Base-by-base conservation (phyloP, 2,797 vertebrate species). In the Tragopan temminckii region DNA sequence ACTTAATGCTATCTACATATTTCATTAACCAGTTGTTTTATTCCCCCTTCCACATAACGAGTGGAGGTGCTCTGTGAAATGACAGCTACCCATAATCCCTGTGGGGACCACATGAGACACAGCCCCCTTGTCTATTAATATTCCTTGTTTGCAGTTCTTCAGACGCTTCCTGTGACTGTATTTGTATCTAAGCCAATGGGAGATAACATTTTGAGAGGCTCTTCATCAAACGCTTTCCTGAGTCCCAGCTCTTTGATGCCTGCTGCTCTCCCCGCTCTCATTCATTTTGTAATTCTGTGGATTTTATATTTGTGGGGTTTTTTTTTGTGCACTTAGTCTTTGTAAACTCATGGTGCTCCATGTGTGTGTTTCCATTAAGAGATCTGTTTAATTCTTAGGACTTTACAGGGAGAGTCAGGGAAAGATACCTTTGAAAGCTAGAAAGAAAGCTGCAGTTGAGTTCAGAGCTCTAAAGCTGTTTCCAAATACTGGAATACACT, bases 341-440 rank as follows among this genome's bases (percentile, higher is more conserved):
- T 77, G 71, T 88, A 85, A 86, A 91, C 50, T 80, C 57, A 2
- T 23, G 24, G 69, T 75, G 75, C 61, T 90, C 50, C 80, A 81
- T 64, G 40, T 64, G 48, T 81, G 7, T 46, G 80, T 90, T 91
- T 94, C 70, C 50, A 12, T 86, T 61, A 88, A 69, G 74, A 86
- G 52, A 42, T 50, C 80, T 80, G 27, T 82, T 64, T 77, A 85
- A 81, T 77, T 95, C 90, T 79, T 1, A 2, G 77, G 85, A 80
- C 71, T 31, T 93, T 76, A 48, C 4, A 74, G 59, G 35, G 25
- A 88, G 13, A 84, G 18, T 24, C 70, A 58, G 74, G 63, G 91
- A 93, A 86, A 94, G 64, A 58, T 70, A 48, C 17, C 78, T 95
- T 93, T 96, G 91, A 96, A 95, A 87, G 33, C 74, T 80, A 88